Base-by-base conservation (phyloP, 2,797 vertebrate species). In the Enteromius unitaeniatus region DNA sequence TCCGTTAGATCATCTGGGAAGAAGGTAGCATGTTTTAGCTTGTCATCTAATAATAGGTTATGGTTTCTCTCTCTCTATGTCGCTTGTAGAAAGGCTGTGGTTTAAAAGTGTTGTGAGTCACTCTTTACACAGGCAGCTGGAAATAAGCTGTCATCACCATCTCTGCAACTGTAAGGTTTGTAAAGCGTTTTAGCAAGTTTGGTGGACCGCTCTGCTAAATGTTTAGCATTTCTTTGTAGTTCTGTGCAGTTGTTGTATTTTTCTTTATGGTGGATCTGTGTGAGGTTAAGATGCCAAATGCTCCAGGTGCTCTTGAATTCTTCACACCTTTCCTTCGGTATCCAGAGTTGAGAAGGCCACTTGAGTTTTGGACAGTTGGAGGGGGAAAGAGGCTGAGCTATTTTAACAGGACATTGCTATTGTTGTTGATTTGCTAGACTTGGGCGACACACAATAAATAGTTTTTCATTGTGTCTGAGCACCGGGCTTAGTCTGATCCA, bases 31-130 rank as follows among this genome's bases (percentile, higher is more conserved):
- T 40, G 78, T 42, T 28, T 34, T 17, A 40, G n/a, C 31, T 0
- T 55, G 77, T 17, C 78, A 53, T 40, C 49, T 53, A 79, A 68
- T 68, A 62, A 49, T 49, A 73, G 68, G 11, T 9, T 14, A n/a
- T 21, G 6, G 19, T 31, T 62, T 60, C 7, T 49, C 8, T 78
- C 1, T 58, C 45, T 47, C 13, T 47, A 7, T 34, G 26, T 47
- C 0, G 19, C 11, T 72, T 72, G 26, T 34, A 62, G 40, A 72
- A 31, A 26, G 8, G 58, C n/a, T 62, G 68, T 47, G 19, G 79
- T 81, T 47, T 72, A 21, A 60, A 73, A 31, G 26, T 62, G 15
- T 15, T 6, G 17, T 17, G 37, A 47, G 53, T 62, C 68, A 47
- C 13, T 53, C 26, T 62, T 62, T 14, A 28, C 13, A 5, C 42